phyloP scores from a whole-genome alignment of 2,113 vertebrate species.

The Neogobius melanostomus region DNA sequence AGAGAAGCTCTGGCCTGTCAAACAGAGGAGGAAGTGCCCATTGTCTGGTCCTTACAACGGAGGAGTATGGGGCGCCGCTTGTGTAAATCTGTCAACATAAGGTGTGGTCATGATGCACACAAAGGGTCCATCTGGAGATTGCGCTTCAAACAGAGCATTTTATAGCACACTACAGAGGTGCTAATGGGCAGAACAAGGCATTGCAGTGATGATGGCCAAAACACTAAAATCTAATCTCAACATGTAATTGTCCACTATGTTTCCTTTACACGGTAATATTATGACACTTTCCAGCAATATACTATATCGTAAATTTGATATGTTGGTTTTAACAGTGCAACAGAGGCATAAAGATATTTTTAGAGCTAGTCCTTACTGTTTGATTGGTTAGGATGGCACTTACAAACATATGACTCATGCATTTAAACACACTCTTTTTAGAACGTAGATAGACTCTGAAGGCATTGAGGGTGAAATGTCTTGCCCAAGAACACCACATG shows the following conservation, averaged over 20 bases:
- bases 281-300: background rate
- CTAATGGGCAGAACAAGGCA: conserved; percentile 5
- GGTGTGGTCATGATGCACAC: conserved; percentile 30
- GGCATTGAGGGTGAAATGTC: no score
- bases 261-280: background rate
- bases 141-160: background rate
- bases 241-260: background rate
- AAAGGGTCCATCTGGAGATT: conserved; percentile 49
- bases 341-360: no score
- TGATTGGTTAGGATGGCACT: no score
- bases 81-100: conserved; percentile 25
- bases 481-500: no score
- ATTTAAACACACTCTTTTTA: no score
- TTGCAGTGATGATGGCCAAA: background rate
- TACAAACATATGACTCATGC: no score
- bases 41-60: conserved; percentile 49
- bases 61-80: conserved; percentile 16
- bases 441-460: no score
- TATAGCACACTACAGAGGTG: background rate
- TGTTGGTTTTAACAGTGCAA: no score
- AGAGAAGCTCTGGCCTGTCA: conserved; percentile 39
- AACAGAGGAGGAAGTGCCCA: conserved; percentile 55
- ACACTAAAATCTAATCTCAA: background rate
- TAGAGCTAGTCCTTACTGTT: no score
- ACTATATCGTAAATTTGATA: no score